These are phyloP conservation scores for Syndactyla subalaris DNA, from an alignment of 2,797 vertebrate genomes.

Conservation along the genomic window DNA sequence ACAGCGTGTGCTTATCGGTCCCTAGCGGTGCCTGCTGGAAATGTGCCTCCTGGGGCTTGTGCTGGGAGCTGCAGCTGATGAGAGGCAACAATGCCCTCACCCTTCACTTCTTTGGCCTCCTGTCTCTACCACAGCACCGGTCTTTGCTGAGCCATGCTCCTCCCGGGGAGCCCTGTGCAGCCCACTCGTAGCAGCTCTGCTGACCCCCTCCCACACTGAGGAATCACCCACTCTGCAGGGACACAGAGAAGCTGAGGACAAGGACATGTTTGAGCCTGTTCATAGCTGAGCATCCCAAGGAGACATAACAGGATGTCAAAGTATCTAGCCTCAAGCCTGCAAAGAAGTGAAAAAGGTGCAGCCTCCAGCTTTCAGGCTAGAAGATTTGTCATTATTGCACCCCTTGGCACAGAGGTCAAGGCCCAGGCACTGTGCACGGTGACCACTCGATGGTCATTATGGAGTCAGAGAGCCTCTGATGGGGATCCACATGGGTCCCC, in stretches of 20 bases:
- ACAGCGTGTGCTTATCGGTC: rapidly evolving
- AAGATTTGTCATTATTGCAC: background rate
- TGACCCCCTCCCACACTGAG: rapidly evolving
- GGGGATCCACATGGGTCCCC: background rate
- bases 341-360: background rate
- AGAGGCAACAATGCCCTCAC: rapidly evolving
- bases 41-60: background rate
- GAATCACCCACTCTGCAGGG: rapidly evolving
- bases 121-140: rapidly evolving
- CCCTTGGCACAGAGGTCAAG: background rate
- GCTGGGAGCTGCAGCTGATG: background rate
- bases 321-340: background rate
- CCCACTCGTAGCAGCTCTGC: rapidly evolving
- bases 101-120: background rate
- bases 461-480: background rate
- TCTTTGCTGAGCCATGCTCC: rapidly evolving
- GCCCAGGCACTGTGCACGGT: rapidly evolving
- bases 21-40: background rate
- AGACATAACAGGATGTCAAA: background rate
- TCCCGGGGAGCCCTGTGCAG: rapidly evolving
- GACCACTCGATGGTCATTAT: rapidly evolving
- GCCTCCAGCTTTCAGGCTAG: background rate
- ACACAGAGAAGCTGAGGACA: background rate
- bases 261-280: background rate
- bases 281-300: background rate